Conservation (phyloP, 1,140 invertebrate species). For the Plectrocnemia conspersa region DNA sequence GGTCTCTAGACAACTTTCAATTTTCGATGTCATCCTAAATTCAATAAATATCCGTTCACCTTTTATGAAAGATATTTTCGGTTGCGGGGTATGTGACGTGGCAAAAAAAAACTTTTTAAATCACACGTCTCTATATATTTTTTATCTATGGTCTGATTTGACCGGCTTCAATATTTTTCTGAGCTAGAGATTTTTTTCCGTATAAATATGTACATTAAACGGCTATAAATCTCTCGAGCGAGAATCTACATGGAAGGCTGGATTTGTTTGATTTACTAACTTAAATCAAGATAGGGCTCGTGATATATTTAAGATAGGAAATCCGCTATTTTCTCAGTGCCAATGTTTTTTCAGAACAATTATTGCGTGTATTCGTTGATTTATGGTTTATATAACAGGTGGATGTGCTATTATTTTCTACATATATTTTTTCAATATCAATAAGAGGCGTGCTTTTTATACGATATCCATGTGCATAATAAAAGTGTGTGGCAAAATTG, state of each 20-base stretch:
- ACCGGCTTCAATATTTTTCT: conserved; percentile 1
- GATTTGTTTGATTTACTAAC: conserved; percentile 25
- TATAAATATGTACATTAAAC: conserved; percentile 14
- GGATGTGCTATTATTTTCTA: too few relatives aligned
- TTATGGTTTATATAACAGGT: too few relatives aligned
- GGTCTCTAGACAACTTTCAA: background rate
- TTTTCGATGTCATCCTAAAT: background rate
- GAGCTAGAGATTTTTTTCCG: conserved; percentile 4
- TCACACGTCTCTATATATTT: conserved; percentile 15
- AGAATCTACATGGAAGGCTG: conserved; percentile 12
- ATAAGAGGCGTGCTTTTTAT: too few relatives aligned
- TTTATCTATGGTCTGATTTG: conserved; percentile 9
- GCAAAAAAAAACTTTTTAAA: conserved; percentile 12
- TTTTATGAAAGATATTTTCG: too few relatives aligned
- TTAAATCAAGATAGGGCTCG: too few relatives aligned
- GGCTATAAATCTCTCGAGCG: conserved; percentile 7
- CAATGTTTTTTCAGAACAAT: too few relatives aligned
- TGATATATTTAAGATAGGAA: too few relatives aligned
- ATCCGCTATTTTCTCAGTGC: too few relatives aligned
- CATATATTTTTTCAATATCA: too few relatives aligned
- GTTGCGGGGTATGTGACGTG: too few relatives aligned
- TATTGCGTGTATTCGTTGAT: too few relatives aligned
- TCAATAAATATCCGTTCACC: background rate
- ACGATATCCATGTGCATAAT: too few relatives aligned
- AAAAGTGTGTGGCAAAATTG: conserved; percentile 8